Percentiles rank a stretch among this genome's conserved stretches.
Evolutionary conservation across 2,888 invertebrate genomes (phyloP).

Genomic region (Nysson spinosus): DNA sequence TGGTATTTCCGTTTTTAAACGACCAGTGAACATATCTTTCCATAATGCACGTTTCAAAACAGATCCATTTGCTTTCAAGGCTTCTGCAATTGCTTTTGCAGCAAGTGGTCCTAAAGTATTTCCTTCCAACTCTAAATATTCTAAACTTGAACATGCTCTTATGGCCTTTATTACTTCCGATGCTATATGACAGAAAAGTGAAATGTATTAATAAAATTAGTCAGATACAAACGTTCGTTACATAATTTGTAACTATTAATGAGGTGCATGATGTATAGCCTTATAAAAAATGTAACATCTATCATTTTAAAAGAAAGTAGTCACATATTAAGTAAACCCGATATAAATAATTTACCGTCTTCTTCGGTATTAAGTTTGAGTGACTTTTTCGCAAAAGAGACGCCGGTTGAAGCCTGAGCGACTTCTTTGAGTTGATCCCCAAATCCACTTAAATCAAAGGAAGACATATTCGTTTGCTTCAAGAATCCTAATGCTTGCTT

Average conservation of each 20-base stretch:
- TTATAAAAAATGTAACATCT: not conserved
- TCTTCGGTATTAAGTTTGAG: conserved; percentile 87
- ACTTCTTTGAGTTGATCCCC: conserved; percentile 68
- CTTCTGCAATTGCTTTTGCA: conserved; percentile 89
- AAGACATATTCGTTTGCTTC: conserved; percentile 73
- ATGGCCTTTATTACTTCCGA: conserved; percentile 88
- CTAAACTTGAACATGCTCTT: conserved; percentile 83
- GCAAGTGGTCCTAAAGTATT: conserved; percentile 96
- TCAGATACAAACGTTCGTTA: not conserved
- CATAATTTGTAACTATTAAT: not conserved
- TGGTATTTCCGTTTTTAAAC: conserved; percentile 97
- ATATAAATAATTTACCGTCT: conserved; percentile 84
- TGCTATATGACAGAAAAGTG: conserved; percentile 80
- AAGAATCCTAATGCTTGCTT: too few relatives aligned
- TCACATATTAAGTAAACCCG: too few relatives aligned
- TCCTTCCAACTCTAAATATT: conserved; percentile 90
- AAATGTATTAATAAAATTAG: not conserved
- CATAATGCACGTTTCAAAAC: conserved; percentile 89
- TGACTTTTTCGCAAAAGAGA: conserved; percentile 89
- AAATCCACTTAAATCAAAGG: conserved; percentile 81
- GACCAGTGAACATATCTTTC: conserved; percentile 98
- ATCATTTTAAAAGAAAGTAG: too few relatives aligned
- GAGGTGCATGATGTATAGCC: not conserved
- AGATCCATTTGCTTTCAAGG: conserved; percentile 87
- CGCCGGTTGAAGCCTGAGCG: conserved; percentile 70